Evolutionary conservation across 1,140 invertebrate genomes (phyloP), one percentile per base, ranked within the genome.

Genomic region (Ips nitidus): DNA sequence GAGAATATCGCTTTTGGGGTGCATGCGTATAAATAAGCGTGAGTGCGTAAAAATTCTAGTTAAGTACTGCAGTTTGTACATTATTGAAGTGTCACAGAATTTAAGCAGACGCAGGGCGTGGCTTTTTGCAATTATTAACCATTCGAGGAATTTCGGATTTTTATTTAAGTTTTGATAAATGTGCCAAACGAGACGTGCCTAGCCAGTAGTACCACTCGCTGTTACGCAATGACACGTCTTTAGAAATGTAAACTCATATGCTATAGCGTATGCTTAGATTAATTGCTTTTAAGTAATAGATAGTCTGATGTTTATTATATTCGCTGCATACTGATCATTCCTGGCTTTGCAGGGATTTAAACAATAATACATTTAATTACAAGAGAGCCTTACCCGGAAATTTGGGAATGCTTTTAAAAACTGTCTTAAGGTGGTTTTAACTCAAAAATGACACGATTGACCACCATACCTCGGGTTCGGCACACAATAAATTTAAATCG

Each of bases 401-500:
- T 50, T 8, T 22, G 22, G 22, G 22, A 22, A 22, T 22, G 22
- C 22, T 22, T 22, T 22, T 22, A 22, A 2, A 50, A 50, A 50
- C 45, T 50, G 6, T 50, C 3, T 50, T 2, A 50, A 56, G 40
- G 5, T 4, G 38, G 4, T 55, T 36, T n/a, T 65, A 56, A 41
- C 8, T 65, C 41, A 53, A 65, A 65, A 42, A n/a, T 50, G 1
- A 22, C 22, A 50, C 45, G 6, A 22, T 42, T 52, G 63, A 65
- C 63, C 63, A 65, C 63, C 63, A 43, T 41, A 8, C 52, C 4
- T 55, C 38, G 37, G 41, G 22, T 22, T 42, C 52, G 37, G 40
- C 63, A 65, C 63, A 56, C 52, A n/a, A 65, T 55, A 65, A 65
- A 55, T 65, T 65, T 65, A 45, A 62, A 50, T 42, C 38, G 45